A percentile compares a stretch with the other conserved stretches of the same genome.
phyloP scores from a whole-genome alignment of 2,113 vertebrate genomes.

The Gymnocephalus cernua region DNA sequence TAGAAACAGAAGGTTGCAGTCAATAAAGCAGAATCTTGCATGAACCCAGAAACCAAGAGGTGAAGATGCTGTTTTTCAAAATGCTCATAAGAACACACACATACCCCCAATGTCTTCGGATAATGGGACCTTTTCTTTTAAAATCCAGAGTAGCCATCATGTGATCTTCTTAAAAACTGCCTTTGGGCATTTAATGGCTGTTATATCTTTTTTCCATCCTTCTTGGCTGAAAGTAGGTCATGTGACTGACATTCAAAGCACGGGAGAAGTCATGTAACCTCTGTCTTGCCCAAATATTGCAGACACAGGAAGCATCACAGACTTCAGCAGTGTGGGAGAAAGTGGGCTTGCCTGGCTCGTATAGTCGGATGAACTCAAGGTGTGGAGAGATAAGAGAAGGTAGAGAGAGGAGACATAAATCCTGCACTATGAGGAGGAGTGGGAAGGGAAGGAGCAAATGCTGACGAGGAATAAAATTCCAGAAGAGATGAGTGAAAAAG shows the following conservation, averaged over 20 bases:
- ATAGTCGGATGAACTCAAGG: conserved; percentile 54
- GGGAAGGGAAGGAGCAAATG: conserved; percentile 7
- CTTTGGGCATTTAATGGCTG: not conserved
- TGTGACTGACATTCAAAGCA: conserved; percentile 38
- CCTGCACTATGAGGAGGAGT: conserved; percentile 31
- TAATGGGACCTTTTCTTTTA: conserved; percentile 24
- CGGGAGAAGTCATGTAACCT: not conserved
- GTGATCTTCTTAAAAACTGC: conserved; percentile 13
- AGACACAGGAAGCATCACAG: conserved; percentile 69
- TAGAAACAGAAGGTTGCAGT: conserved; percentile 29
- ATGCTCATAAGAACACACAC: not conserved
- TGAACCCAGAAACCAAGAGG: conserved; percentile 12
- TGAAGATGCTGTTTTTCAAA: conserved; percentile 3
- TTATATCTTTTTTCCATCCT: conserved; percentile 14
- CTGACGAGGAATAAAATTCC: conserved; percentile 21
- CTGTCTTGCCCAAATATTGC: conserved; percentile 28
- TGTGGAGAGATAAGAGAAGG: conserved; percentile 61
- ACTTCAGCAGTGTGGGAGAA: conserved; percentile 48
- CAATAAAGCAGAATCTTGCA: conserved; percentile 27
- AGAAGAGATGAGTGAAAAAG: conserved; percentile 8
- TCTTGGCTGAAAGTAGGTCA: conserved; percentile 13
- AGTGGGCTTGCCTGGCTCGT: conserved; percentile 19
- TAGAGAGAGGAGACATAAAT: conserved; percentile 51
- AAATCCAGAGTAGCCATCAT: not conserved
- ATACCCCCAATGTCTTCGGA: not conserved